Evolutionary conservation across 2,797 vertebrate species (phyloP), one percentile per base, ranked within the genome.

Genomic region (Dipus sagitta): DNA sequence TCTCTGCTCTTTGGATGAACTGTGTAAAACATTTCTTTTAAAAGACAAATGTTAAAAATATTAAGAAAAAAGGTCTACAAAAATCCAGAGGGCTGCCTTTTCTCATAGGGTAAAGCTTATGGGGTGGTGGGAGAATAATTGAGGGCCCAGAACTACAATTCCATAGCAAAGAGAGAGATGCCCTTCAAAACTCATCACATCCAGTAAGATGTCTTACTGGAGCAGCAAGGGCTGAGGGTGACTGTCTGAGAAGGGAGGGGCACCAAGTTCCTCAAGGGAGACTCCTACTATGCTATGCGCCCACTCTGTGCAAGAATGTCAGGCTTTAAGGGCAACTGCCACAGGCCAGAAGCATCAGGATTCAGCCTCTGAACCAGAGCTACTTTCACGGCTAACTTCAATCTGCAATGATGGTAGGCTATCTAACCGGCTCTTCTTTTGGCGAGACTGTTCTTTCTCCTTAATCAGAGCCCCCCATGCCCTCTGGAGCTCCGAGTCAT

Each of bases 381-480:
- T 99, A 98, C 99, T 99, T 97, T 99, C 99, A 42, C 99, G 98
- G 98, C 99, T 99, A 98, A 99, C 99, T 98, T 99, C 99, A 12
- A 99, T 99, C 97, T 99, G 99, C 96, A 99, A 98, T 0, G 99
- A 99, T 0, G 99, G 99, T 93, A 99, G 98, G 98, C 99, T 98
- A 98, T 99, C 99, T 97, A 99, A 98, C 0, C 99, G 99, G 96
- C 99, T 99, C 98, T 99, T 99, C 98, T 99, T 99, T 97, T 99
- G 98, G 96, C 98, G 99, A 75, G 99, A 98, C 83, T 99, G 97
- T 97, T 99, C 99, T 96, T 99, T 99, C 97, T 99, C 98, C 98
- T 99, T 99, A 96, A 99, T 99, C 98, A 99, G 99, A 97, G 99
- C 99, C 32, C 99, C 99, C 99, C 99, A 99, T 21, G 99, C 98